These are phyloP conservation scores for Drosophila sturtevanti DNA, from an alignment of 1,140 invertebrate genomes.

Conservation along the genomic window DNA sequence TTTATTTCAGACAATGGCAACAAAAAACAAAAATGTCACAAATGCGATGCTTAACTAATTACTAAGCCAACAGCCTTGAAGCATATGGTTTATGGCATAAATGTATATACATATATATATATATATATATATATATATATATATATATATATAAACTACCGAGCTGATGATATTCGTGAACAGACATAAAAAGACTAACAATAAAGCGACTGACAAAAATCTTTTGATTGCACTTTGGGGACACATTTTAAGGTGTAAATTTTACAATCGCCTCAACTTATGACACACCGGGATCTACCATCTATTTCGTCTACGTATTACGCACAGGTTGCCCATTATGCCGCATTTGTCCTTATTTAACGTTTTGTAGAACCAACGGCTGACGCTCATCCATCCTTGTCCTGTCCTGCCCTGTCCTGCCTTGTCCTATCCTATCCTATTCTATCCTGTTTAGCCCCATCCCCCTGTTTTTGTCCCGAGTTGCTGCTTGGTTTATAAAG, in stretches of 20 bases:
- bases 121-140: not conserved
- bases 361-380: constrained; percentile 28
- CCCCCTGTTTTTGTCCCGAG: constrained; percentile 7
- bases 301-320: constrained; percentile 14
- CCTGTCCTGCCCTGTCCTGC: too few species aligned
- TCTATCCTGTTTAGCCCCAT: too few species aligned
- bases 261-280: constrained; percentile 46
- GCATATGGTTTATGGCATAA: too few species aligned
- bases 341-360: constrained; percentile 70
- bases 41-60: constrained; percentile 64
- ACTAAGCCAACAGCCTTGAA: constrained; percentile 31
- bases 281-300: not conserved
- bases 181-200: constrained; percentile 5
- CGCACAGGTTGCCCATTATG: constrained; percentile 55
- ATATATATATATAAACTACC: not conserved
- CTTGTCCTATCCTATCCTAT: too few species aligned
- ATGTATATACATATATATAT: not conserved
- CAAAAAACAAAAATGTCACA: not conserved
- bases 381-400: not conserved
- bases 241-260: constrained; percentile 77
- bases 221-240: constrained; percentile 71
- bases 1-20: constrained; percentile 33
- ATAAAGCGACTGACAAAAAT: constrained; percentile 57
- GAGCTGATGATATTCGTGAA: too few species aligned
- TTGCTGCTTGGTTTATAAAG: constrained; percentile 72